These are phyloP conservation scores for Pentalonia nigronervosa DNA, from an alignment of 1,140 invertebrate genomes.

Conservation along the genomic window DNA sequence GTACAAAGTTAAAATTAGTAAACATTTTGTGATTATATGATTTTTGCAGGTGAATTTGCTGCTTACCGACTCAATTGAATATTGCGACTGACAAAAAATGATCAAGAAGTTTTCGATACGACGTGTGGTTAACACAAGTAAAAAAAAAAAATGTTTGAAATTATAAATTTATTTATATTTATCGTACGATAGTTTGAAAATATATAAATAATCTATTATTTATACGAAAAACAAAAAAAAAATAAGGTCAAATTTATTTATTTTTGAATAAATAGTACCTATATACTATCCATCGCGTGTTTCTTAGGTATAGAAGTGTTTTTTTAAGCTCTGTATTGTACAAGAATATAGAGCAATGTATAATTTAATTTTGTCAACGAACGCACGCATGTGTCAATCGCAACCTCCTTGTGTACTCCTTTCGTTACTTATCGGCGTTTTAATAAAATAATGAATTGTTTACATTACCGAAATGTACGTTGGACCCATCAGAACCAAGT, in stretches of 20 bases:
- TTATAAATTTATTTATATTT: neutral
- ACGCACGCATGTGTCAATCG: slow-evolving; percentile 1
- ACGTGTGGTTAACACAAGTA: no score
- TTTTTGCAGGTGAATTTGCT: no score
- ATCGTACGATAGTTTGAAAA: neutral
- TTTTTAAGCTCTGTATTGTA: neutral
- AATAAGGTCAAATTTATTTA: slow-evolving; percentile 2
- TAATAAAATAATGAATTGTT: neutral
- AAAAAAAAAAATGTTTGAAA: no score
- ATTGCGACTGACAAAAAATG: no score
- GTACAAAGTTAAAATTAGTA: no score
- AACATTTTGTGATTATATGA: no score
- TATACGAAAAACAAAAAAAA: neutral
- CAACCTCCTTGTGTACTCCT: neutral
- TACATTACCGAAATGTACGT: no score
- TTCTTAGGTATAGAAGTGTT: neutral
- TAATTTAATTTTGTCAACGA: slow-evolving; percentile 7
- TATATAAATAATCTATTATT: neutral
- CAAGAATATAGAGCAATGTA: neutral
- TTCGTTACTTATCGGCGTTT: neutral
- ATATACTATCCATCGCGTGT: neutral
- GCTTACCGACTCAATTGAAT: no score
- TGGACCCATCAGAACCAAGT: neutral
- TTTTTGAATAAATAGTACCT: neutral
- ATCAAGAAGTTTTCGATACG: no score